Conservation (phyloP, 2,888 invertebrate genomes). For the Acrobeloides nanus region DNA sequence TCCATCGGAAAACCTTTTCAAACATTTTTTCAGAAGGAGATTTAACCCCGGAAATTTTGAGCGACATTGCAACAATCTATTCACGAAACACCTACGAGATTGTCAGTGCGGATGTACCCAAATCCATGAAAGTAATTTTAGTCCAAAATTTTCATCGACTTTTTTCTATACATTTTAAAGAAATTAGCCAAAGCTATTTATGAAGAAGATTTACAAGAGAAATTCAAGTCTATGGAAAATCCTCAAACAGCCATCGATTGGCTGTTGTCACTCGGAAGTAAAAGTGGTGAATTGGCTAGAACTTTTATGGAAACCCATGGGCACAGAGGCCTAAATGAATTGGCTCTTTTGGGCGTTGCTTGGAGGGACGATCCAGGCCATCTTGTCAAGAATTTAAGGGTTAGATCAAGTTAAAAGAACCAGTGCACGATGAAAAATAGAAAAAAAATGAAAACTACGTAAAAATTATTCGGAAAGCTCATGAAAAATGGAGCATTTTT, state of each 20-base stretch:
- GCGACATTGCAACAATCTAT: constrained; percentile 66
- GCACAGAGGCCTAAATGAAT: constrained; percentile 57
- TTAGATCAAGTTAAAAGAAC: no score
- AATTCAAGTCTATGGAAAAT: constrained; percentile 25
- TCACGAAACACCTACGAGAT: constrained; percentile 65
- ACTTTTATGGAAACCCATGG: constrained; percentile 55
- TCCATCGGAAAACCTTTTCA: neutral
- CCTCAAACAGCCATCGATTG: constrained; percentile 40
- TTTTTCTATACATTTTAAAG: no score
- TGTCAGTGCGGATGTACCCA: constrained; percentile 70
- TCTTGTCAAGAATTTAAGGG: no score
- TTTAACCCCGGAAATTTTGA: constrained; percentile 64
- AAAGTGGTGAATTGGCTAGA: constrained; percentile 17
- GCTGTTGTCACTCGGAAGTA: constrained; percentile 18
- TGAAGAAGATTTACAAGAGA: constrained; percentile 22
- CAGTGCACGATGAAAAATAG: no score
- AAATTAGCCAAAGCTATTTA: no score
- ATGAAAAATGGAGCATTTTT: no score
- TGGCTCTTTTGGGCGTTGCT: constrained; percentile 65
- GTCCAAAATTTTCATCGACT: no score
- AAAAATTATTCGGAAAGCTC: no score
- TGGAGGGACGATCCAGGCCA: constrained; percentile 66
- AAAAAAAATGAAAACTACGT: no score
- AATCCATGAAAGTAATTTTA: constrained; percentile 56
- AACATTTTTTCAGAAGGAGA: constrained; percentile 55